Evolutionary conservation across 2,797 vertebrate genomes (phyloP).

Genomic region (Macropus fuliginosus): DNA sequence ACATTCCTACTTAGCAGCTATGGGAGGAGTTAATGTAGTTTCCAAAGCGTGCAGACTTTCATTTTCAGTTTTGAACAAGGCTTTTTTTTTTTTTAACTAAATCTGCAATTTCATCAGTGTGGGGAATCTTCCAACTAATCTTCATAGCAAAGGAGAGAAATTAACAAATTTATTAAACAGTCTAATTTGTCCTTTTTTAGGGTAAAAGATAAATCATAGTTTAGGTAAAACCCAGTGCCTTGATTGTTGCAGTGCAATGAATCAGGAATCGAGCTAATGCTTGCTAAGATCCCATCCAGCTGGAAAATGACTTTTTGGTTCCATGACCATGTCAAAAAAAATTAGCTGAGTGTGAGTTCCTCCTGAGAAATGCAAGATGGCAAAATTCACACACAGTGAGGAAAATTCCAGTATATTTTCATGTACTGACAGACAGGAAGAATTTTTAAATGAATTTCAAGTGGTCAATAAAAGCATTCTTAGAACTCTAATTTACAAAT

Average conservation of each 20-base stretch:
- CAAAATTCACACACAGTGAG: background rate
- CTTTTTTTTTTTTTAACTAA: background rate
- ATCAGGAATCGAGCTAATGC: background rate
- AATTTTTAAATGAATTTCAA: background rate
- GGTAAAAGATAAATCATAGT: background rate
- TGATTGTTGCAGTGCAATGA: background rate
- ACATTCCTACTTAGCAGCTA: background rate
- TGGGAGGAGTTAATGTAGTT: background rate
- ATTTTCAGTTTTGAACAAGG: background rate
- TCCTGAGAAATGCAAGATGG: background rate
- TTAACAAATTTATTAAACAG: background rate
- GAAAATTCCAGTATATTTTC: background rate
- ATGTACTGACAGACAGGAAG: background rate
- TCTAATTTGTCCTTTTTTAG: background rate
- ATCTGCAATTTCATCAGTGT: background rate
- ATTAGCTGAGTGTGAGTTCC: background rate
- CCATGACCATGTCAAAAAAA: conserved; percentile 1
- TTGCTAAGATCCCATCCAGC: background rate
- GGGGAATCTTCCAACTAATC: background rate
- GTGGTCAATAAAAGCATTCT: background rate
- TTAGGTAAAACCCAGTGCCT: background rate
- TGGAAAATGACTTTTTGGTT: background rate
- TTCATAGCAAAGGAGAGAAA: background rate
- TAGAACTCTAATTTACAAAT: background rate
- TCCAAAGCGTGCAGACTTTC: background rate